Base-by-base conservation (phyloP, 2,113 vertebrate genomes). In the Passer domesticus region DNA sequence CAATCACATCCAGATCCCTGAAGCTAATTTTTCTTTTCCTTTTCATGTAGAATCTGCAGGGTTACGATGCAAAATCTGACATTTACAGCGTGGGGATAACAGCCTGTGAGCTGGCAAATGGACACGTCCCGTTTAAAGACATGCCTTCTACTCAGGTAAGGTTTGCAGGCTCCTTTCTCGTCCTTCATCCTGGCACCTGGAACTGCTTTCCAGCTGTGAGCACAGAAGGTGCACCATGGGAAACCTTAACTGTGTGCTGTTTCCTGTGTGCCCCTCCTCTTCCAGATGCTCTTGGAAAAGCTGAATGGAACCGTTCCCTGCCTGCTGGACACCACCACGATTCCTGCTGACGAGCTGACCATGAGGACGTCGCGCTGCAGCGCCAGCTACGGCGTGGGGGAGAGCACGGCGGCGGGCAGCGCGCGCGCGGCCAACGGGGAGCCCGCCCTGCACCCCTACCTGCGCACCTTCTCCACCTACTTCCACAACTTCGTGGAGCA, bases 41-140 rank as follows among this genome's bases (percentile, higher is more conserved):
- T 70, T 75, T 68, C 33, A 2, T 30, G 30, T 76, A 99, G 99
- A 99, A 99, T 97, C 98, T 99, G 82, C 98, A 99, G 94, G 99
- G 99, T 53, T 99, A 99, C 0, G 99, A 99, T 91, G 99, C 98
- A 79, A 99, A 99, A 86, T 99, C 99, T 25, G 99, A 99, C 96
- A 99, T 99, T 95, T 99, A 99, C 97, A 99, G 99, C 31, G 97
- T 99, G 52, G 99, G 99, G 78, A 99, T 99, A 97, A 99, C 99
- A 2, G 99, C 99, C 22, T 99, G 99, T 77, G 99, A 99, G 96
- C 97, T 99, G 91, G 99, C 99, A 74, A 99, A 99, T 14, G 99
- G 99, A 56, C 99, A 99, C 0, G 99, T 99, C n/a, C 99, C 99
- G 3, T 99, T 99, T 86, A 99, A 99, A 97, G 99, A 99, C 95